phyloP scores from a whole-genome alignment of 1,140 invertebrate genomes.

The Caenorhabditis briggsae region DNA sequence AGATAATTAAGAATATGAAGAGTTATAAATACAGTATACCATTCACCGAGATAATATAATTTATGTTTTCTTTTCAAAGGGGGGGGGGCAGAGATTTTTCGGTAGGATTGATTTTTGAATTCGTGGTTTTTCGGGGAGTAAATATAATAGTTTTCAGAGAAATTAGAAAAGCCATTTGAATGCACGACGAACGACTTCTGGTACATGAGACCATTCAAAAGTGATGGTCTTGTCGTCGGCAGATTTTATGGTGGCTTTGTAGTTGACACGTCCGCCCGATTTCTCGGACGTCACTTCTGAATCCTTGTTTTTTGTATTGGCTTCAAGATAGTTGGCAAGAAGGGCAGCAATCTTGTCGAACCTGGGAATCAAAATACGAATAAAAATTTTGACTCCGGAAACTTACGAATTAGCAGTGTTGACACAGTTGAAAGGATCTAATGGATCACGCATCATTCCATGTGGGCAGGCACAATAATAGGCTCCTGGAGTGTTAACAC shows the following conservation, averaged over 20 bases:
- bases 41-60: constrained; percentile 53
- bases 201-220: constrained; percentile 67
- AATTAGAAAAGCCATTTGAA: constrained; percentile 69
- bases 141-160: background rate
- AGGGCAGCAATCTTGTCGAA: constrained; percentile 47
- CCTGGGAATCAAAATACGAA: background rate
- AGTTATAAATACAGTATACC: constrained; percentile 59
- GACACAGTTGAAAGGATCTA: constrained; percentile 63
- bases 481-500: constrained; percentile 84
- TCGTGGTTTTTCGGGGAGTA: background rate
- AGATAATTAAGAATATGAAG: constrained; percentile 63
- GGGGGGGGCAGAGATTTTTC: background rate
- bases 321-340: constrained; percentile 59
- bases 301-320: constrained; percentile 25
- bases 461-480: constrained; percentile 86
- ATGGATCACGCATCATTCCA: constrained; percentile 78
- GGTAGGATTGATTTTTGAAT: background rate
- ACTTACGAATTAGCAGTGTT: constrained; percentile 59
- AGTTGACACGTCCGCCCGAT: constrained; percentile 23
- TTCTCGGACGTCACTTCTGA: constrained; percentile 36
- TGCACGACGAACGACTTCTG: constrained; percentile 62
- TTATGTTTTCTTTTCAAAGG: background rate
- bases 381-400: background rate
- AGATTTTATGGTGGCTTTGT: constrained; percentile 64
- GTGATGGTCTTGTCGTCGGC: constrained; percentile 63